Evolutionary conservation across 2,888 invertebrate genomes (phyloP), one percentile per base, ranked within the genome.

Genomic region (Cylindroiulus punctatus): DNA sequence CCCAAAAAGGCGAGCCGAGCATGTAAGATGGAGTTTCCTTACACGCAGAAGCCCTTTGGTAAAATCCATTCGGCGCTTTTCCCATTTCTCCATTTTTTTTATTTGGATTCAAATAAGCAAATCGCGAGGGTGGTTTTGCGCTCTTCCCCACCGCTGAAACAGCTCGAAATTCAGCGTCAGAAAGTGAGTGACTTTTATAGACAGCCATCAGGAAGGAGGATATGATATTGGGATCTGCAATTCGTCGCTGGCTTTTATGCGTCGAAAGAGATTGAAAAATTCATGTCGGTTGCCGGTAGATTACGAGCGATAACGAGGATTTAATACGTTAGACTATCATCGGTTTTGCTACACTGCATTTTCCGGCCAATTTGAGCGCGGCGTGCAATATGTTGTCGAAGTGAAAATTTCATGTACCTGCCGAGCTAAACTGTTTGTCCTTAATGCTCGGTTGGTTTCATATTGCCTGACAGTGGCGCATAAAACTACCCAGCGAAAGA

Each of bases 211-310:
- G 30, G 26, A 32, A 30, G 76, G 76, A 32, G 65, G 65, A 26
- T 40, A 40, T 32, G 76, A 76, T 76, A 76, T 76, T 76, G 76
- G 65, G 52, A 52, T 19, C 3, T 26, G 65, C 26, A 65, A 65
- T 65, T 65, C 57, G 17, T 65, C 57, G 17, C 76, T 76, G 30
- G 57, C 57, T 65, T 65, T 65, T 65, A 65, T 65, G 57, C 57
- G 57, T 26, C 76, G 3, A 30, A 52, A 32, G 52, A 84, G 82
- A 87, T 87, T 87, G 87, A 85, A 87, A 87, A 87, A 87, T 87
- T 87, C 87, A 87, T 87, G 85, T 87, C 42, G 83, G 76, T 84
- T 85, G 87, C 81, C 87, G 84, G 85, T 85, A 84, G 87, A 86
- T 86, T 86, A 86, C 83, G 42, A 76, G 76, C 81, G 86, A 76